These are phyloP conservation scores for Pristionchus arcanus DNA, from an alignment of 2,888 invertebrate genomes.

Conservation along the genomic window DNA sequence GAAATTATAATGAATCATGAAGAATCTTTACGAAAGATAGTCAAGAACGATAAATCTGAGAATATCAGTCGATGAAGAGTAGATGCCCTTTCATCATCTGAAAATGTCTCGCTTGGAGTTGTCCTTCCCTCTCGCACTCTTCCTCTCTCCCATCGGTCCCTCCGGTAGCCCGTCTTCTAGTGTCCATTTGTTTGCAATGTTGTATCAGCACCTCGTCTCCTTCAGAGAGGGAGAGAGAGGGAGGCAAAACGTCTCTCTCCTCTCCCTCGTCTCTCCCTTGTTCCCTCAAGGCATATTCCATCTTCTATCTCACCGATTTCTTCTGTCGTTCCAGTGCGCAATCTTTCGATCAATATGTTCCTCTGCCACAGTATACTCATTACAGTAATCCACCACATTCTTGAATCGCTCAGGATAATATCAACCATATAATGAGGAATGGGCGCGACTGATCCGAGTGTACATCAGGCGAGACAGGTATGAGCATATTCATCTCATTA, in stretches of 20 bases:
- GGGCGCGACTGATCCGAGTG: constrained; percentile 17
- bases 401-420: background rate
- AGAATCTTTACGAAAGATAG: no score
- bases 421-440: background rate
- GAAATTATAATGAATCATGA: no score
- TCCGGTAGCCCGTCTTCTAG: constrained; percentile 26
- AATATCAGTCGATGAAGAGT: background rate
- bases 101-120: constrained; percentile 30
- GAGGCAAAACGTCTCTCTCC: constrained; percentile 20
- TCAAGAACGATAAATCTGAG: background rate
- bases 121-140: constrained; percentile 23
- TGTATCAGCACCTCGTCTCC: constrained; percentile 40
- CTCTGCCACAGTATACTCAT: background rate
- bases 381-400: background rate
- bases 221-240: constrained; percentile 31
- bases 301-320: constrained; percentile 43
- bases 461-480: constrained; percentile 42
- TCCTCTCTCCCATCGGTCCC: constrained; percentile 29
- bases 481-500: no score
- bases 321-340: background rate
- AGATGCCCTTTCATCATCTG: constrained; percentile 3
- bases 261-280: constrained; percentile 33
- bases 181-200: constrained; percentile 49
- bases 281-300: constrained; percentile 41
- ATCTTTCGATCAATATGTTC: background rate